Conservation (phyloP, 1,140 invertebrate species). For the Drosophila dunni region DNA sequence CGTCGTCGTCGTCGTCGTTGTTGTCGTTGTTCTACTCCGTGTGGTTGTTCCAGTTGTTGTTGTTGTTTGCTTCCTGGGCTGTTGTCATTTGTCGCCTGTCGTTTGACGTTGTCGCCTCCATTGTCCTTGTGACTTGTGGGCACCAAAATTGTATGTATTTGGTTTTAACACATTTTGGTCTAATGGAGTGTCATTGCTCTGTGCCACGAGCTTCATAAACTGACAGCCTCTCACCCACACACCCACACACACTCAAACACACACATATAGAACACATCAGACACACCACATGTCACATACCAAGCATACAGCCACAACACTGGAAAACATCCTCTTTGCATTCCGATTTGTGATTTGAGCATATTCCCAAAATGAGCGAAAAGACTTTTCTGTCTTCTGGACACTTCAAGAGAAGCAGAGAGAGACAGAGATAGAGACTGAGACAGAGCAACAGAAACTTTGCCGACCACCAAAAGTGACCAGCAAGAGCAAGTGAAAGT, state of each 20-base stretch:
- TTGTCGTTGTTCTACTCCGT: slow-evolving; percentile 49
- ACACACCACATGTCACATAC: slow-evolving; percentile 7
- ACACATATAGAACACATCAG: not conserved
- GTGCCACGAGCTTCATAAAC: slow-evolving; percentile 33
- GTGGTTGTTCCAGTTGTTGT: slow-evolving; percentile 5
- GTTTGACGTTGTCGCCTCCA: slow-evolving; percentile 43
- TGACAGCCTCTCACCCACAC: not conserved
- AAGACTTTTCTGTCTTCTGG: slow-evolving; percentile 1
- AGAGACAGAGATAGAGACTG: not conserved
- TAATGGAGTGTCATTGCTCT: slow-evolving; percentile 68
- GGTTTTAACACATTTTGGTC: slow-evolving; percentile 65
- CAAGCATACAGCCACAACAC: not conserved
- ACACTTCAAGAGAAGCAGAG: not conserved
- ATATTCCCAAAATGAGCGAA: not conserved
- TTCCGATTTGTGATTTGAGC: slow-evolving; percentile 37
- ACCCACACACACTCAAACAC: not conserved
- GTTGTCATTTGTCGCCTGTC: slow-evolving; percentile 34
- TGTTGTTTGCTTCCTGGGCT: slow-evolving; percentile 10
- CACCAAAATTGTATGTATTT: slow-evolving; percentile 52
- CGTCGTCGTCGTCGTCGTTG: slow-evolving; percentile 47
- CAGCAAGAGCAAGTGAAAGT: slow-evolving; percentile 69
- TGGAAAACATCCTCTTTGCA: slow-evolving; percentile 28
- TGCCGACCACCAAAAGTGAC: slow-evolving; percentile 42
- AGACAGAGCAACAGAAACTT: slow-evolving; percentile 14
- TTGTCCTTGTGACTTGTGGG: slow-evolving; percentile 59